These are phyloP conservation scores for Notechis scutatus DNA, from an alignment of 2,113 vertebrate species.

Conservation along the genomic window DNA sequence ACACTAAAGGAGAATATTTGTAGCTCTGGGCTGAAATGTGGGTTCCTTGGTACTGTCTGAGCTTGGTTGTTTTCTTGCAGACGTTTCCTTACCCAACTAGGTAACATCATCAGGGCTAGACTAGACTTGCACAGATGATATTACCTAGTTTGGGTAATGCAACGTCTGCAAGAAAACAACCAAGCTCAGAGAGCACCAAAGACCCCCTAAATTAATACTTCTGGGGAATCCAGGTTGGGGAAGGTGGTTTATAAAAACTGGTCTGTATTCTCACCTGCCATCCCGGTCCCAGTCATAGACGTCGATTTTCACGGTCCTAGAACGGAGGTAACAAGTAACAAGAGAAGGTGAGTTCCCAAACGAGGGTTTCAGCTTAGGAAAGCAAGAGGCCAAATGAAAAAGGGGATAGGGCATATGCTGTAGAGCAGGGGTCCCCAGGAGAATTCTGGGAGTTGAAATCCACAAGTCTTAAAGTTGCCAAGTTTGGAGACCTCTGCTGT, in stretches of 20 bases:
- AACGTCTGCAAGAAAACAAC: not conserved
- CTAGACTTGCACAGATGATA: not conserved
- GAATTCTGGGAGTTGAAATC: too few relatives aligned
- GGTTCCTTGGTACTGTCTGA: not conserved
- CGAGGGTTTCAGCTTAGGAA: not conserved
- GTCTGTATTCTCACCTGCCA: slow-evolving; percentile 80
- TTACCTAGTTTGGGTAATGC: not conserved
- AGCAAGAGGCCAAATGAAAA: not conserved
- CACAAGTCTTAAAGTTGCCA: too few relatives aligned
- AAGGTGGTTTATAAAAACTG: not conserved
- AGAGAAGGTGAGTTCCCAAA: not conserved
- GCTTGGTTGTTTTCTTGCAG: not conserved
- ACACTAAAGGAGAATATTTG: not conserved
- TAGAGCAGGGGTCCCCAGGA: not conserved
- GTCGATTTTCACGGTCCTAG: slow-evolving; percentile 93
- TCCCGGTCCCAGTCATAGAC: slow-evolving; percentile 97
- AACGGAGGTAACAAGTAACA: slow-evolving; percentile 31
- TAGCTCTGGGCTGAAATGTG: not conserved
- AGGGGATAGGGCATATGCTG: too few relatives aligned
- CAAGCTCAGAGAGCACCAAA: not conserved
- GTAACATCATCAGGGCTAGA: not conserved
- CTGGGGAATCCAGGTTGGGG: not conserved
- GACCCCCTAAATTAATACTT: not conserved
- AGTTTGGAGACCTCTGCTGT: too few relatives aligned
- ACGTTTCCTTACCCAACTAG: not conserved